phyloP scores from a whole-genome alignment of 35 echinoderm and acorn worm species.

The Anneissia japonica region DNA sequence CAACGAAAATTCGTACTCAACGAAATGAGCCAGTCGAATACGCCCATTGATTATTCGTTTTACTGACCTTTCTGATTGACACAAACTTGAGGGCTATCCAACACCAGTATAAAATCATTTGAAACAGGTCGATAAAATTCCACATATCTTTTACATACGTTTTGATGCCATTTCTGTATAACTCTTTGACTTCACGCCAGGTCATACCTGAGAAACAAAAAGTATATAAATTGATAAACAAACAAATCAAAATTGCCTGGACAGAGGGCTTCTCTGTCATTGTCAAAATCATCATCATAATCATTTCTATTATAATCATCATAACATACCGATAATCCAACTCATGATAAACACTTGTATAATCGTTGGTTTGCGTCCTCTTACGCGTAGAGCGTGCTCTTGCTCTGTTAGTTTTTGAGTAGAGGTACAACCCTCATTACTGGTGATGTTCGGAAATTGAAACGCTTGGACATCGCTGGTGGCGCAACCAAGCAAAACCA shows the following conservation, averaged over 20 bases:
- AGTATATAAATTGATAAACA: no score
- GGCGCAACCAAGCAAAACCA: not conserved
- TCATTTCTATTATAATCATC: no score
- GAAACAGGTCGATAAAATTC: not conserved
- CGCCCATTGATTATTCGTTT: no score
- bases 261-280: no score
- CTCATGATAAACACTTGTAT: not conserved
- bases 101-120: not conserved
- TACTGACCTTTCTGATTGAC: not conserved
- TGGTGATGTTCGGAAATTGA: not conserved
- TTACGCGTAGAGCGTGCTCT: not conserved
- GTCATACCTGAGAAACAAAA: not conserved
- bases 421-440: not conserved
- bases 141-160: not conserved
- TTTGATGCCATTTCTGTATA: not conserved
- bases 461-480: not conserved
- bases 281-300: no score
- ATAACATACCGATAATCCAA: not conserved
- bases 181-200: constrained; percentile 5
- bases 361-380: not conserved
- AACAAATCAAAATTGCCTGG: no score
- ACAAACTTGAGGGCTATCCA: not conserved
- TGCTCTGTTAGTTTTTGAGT: not conserved
- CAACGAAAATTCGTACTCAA: no score
- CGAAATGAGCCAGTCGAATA: no score